These are phyloP conservation scores for Drosophila santomea DNA, from an alignment of 1,140 invertebrate genomes.

Conservation along the genomic window DNA sequence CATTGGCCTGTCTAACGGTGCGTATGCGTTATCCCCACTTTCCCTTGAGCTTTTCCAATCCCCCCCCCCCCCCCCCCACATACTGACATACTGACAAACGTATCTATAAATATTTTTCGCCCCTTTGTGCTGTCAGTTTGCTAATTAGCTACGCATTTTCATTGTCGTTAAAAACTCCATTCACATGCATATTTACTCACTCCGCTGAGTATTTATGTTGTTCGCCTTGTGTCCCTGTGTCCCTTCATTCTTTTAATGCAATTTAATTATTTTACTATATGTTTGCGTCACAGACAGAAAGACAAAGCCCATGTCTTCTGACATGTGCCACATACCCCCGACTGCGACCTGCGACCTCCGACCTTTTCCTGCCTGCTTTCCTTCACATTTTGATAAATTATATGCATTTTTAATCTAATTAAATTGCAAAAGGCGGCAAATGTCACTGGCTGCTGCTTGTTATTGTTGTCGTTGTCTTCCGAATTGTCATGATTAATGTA, in stretches of 20 bases:
- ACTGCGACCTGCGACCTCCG: neutral
- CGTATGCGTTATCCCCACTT: slow-evolving; percentile 62
- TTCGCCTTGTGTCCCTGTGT: neutral
- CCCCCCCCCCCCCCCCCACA: too few species aligned
- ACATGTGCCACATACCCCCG: slow-evolving; percentile 38
- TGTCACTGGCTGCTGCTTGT: slow-evolving; percentile 44
- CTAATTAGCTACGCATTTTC: slow-evolving; percentile 79
- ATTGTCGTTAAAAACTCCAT: slow-evolving; percentile 62
- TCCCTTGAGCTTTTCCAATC: slow-evolving; percentile 3
- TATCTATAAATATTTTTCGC: slow-evolving; percentile 3
- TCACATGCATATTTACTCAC: slow-evolving; percentile 79
- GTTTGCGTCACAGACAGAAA: slow-evolving; percentile 27
- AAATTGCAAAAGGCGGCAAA: slow-evolving; percentile 54
- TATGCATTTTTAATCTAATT: slow-evolving; percentile 79
- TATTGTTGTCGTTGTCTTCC: slow-evolving; percentile 11
- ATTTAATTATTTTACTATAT: slow-evolving; percentile 74
- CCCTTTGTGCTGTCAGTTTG: slow-evolving; percentile 71
- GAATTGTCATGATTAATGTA: slow-evolving; percentile 46
- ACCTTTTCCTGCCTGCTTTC: neutral
- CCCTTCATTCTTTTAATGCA: slow-evolving; percentile 60
- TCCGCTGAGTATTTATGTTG: slow-evolving; percentile 27
- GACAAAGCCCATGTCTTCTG: slow-evolving; percentile 60
- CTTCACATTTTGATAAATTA: slow-evolving; percentile 64
- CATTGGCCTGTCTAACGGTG: slow-evolving; percentile 80
- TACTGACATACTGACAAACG: neutral